Base-by-base conservation (phyloP, 2,888 invertebrate species). In the Synergus laeviventris region DNA sequence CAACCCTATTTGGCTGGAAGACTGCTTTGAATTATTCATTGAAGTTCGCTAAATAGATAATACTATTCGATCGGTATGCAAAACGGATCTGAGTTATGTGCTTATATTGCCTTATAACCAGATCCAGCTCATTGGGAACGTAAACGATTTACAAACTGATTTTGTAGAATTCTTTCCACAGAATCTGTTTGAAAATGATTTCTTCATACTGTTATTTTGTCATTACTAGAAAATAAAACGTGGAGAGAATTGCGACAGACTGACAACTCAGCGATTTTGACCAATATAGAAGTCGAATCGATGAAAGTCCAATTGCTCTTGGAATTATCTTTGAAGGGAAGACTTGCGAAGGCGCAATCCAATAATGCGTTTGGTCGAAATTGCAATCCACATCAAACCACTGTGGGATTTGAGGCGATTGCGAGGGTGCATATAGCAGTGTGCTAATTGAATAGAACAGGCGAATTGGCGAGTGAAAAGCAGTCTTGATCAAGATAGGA, bases 301-400 rank as follows among this genome's bases (percentile, higher is more conserved):
- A 70, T 49, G 31, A 45, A 45, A 70, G 24, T 70, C 31, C 31
- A 31, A 49, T 49, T 45, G 18, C 31, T 70, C 45, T 45, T 21
- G 21, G 16, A 66, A 66, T 66, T 42, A 66, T 66, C 66, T 49
- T 70, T 70, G 3, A 42, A 45, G 42, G 18, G 42, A 9, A 31
- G 24, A 70, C 31, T 31, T 70, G n/a, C 24, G 16, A n/a, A 70
- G 70, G 70, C 31, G 70, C 49, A 12, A 70, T 49, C 70, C 70
- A 70, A 36, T 70, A 70, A 70, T 70, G 45, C 49, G 70, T 49
- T 70, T 70, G 49, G 70, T 36, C 45, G 70, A 70, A 70, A 70
- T 70, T 49, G 70, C 70, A 70, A 70, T 70, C 36, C 45, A 70
- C 31, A 49, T 45, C 70, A 70, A 70, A 49, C 49, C 66, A 62